These are phyloP conservation scores for Tuta absoluta DNA, from an alignment of 2,888 invertebrate species.

Conservation along the genomic window DNA sequence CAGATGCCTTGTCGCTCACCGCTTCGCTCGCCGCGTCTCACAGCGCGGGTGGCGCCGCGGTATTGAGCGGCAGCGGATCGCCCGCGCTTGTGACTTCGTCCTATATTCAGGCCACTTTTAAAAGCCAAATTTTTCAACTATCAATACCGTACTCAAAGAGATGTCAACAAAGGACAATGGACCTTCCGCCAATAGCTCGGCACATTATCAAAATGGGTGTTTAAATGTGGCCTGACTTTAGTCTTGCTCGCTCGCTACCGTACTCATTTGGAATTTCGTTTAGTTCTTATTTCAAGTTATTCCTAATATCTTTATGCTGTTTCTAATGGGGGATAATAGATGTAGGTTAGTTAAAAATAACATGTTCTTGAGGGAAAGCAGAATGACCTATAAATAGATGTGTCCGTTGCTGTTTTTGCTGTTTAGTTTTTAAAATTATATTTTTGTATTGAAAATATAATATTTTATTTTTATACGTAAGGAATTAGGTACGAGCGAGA, in stretches of 20 bases:
- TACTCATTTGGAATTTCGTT: background rate
- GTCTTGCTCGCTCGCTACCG: constrained; percentile 41
- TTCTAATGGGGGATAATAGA: background rate
- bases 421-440: constrained; percentile 15
- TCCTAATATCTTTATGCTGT: background rate
- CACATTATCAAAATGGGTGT: no score
- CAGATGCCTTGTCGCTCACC: constrained; percentile 63
- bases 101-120: no score
- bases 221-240: no score
- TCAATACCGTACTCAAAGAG: no score
- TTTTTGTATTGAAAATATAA: constrained; percentile 18
- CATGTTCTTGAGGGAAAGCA: background rate
- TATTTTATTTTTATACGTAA: background rate
- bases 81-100: constrained; percentile 34
- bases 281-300: background rate
- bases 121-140: no score
- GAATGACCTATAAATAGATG: background rate
- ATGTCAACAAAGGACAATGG: no score
- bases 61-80: constrained; percentile 59
- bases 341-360: background rate
- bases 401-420: background rate
- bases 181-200: no score
- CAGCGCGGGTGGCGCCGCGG: constrained; percentile 73
- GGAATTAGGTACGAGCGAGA: constrained; percentile 14
- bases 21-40: constrained; percentile 70